A percentile compares a stretch with the other conserved stretches of the same genome.
These are phyloP conservation scores for Penelope pileata DNA, from an alignment of 2,113 vertebrate genomes.

Conservation along the genomic window DNA sequence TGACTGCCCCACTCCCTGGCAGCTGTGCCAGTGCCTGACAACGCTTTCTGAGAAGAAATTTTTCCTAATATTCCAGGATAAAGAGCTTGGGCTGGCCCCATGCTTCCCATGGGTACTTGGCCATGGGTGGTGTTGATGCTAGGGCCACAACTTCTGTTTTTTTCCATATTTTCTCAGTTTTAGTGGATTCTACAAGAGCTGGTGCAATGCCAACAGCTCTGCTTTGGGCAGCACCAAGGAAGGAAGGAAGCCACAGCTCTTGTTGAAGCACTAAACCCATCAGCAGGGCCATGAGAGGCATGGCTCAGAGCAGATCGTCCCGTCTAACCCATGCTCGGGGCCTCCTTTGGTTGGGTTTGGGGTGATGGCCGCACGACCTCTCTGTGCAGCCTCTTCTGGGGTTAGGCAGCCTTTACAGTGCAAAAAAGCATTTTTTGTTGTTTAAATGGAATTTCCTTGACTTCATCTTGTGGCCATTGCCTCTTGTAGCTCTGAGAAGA, in stretches of 20 bases:
- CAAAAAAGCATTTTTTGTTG: neutral
- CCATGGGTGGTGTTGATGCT: accelerated
- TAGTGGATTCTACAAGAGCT: no score
- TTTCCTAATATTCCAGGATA: no score
- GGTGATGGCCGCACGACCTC: neutral
- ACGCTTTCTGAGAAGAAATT: no score
- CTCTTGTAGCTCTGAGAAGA: neutral
- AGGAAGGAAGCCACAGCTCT: neutral
- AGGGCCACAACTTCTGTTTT: accelerated
- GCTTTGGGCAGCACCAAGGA: neutral
- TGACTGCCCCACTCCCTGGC: no score
- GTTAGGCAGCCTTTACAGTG: neutral
- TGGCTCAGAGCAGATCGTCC: neutral
- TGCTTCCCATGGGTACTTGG: accelerated
- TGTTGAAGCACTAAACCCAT: neutral
- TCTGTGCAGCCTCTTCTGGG: neutral
- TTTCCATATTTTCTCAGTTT: neutral
- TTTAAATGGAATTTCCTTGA: neutral
- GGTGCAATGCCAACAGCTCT: neutral
- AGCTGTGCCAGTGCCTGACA: no score
- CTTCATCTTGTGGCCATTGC: neutral
- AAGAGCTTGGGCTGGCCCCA: accelerated
- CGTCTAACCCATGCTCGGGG: neutral
- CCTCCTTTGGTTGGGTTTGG: neutral
- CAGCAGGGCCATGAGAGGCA: neutral